A percentile compares a stretch with the other conserved stretches of the same genome.
phyloP scores from a whole-genome alignment of 2,113 vertebrate species.

The Myotis lucifugus region DNA sequence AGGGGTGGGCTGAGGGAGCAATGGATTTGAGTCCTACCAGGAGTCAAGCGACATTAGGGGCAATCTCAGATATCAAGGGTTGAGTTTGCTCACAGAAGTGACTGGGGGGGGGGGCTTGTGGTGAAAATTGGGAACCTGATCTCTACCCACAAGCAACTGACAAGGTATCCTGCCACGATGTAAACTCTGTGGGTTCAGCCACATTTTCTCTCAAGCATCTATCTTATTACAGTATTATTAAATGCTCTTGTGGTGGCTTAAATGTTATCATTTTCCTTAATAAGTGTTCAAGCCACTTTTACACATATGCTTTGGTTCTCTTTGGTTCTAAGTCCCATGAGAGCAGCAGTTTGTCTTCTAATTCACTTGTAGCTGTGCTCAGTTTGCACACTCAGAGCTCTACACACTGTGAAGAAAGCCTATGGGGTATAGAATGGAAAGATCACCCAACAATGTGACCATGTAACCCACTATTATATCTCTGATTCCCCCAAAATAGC shows the following conservation, averaged over 20 bases:
- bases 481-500: not conserved
- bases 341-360: not conserved
- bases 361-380: not conserved
- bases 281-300: not conserved
- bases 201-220: not conserved
- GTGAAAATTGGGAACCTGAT: not conserved
- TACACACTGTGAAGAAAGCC: not conserved
- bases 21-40: not conserved
- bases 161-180: not conserved
- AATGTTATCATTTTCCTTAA: not conserved
- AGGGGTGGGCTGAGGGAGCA: not conserved
- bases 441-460: not conserved
- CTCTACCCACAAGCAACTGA: not conserved
- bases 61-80: not conserved
- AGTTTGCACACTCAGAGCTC: not conserved
- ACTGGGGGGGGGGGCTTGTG: not conserved
- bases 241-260: not conserved
- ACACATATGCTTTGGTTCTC: not conserved
- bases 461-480: not conserved
- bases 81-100: not conserved
- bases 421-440: not conserved
- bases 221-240: not conserved
- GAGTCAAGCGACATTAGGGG: not conserved
- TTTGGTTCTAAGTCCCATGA: not conserved
- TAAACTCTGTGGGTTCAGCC: not conserved